Percentiles rank a stretch among this genome's conserved stretches.
phyloP scores from a whole-genome alignment of 2,113 vertebrate genomes.

The Urocolius indicus region DNA sequence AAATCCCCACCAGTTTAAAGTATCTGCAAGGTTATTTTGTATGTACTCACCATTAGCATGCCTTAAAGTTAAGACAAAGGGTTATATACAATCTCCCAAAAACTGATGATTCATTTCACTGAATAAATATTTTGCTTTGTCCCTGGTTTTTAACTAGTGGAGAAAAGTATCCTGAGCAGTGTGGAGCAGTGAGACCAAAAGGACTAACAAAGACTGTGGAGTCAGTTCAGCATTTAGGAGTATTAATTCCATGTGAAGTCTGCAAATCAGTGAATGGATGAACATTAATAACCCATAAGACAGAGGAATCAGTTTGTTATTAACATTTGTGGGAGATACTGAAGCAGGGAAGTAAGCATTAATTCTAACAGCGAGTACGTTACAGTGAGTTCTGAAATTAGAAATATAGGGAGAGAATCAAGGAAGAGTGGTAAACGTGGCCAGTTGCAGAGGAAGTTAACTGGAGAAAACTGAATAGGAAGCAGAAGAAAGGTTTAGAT shows the following conservation, averaged over 20 bases:
- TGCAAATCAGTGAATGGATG: neutral
- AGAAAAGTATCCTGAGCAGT: neutral
- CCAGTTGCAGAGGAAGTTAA: neutral
- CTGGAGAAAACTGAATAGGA: neutral
- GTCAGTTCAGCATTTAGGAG: neutral
- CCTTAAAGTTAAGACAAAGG: neutral
- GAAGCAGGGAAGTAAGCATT: neutral
- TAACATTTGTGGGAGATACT: neutral
- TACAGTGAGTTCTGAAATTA: neutral
- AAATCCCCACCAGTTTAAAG: accelerated
- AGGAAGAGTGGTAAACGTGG: neutral
- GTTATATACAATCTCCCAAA: neutral
- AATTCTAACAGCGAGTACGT: neutral
- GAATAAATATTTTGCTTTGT: neutral
- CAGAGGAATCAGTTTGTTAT: neutral
- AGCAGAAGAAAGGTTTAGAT: neutral
- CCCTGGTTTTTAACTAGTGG: neutral
- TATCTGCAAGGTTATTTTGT: neutral
- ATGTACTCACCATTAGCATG: neutral
- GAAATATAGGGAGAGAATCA: neutral
- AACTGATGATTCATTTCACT: neutral
- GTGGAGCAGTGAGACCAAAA: neutral
- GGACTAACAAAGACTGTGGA: too few relatives aligned
- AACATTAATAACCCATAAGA: neutral
- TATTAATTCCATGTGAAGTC: neutral